A percentile compares a stretch with the other conserved stretches of the same genome.
These are phyloP conservation scores for Dasyurus viverrinus DNA, from an alignment of 2,113 vertebrate genomes.

Conservation along the genomic window DNA sequence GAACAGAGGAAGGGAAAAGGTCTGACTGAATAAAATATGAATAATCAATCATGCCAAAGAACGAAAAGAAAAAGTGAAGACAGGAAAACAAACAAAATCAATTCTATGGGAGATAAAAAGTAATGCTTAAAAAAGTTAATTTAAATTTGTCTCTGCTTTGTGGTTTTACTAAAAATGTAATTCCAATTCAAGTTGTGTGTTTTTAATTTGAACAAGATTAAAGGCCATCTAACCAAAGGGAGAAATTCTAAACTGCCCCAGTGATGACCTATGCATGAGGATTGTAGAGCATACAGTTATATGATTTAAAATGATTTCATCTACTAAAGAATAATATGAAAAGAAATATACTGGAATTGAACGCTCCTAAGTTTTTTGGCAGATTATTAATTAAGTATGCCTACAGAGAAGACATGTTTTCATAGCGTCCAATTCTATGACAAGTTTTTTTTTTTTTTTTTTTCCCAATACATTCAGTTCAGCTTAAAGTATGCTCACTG, in stretches of 20 bases:
- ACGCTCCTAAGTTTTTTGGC: background rate
- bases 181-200: background rate
- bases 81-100: background rate
- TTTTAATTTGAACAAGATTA: background rate
- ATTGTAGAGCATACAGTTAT: background rate
- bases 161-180: background rate
- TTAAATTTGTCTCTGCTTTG: background rate
- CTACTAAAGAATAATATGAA: background rate
- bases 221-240: background rate
- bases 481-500: background rate
- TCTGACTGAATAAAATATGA: constrained; percentile 64
- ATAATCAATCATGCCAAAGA: constrained; percentile 15
- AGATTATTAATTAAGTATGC: background rate
- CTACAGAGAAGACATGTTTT: background rate
- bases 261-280: background rate
- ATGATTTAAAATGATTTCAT: background rate
- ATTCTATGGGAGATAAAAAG: background rate
- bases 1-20: constrained; percentile 75
- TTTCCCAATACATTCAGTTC: constrained; percentile 2
- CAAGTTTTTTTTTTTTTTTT: too few relatives aligned
- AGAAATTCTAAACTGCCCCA: background rate
- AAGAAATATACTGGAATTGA: background rate
- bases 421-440: background rate
- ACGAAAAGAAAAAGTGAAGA: constrained; percentile 19
- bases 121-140: background rate